Percentiles rank a stretch among this genome's conserved stretches.
Conservation (phyloP, 2,888 invertebrate species). For the Cybosia mesomella region DNA sequence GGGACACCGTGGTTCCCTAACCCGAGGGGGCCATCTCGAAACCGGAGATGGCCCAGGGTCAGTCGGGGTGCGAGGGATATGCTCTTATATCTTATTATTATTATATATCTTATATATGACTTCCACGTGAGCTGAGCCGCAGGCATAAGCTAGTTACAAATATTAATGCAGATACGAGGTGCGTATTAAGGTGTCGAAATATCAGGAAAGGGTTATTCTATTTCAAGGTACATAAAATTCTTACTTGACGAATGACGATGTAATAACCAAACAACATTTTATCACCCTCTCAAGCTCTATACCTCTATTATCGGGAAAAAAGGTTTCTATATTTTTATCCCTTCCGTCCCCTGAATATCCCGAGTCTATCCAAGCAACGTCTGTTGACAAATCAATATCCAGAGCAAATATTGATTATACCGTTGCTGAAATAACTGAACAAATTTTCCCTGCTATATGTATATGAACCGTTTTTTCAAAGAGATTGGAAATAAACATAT, state of each 20-base stretch:
- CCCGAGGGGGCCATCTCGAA: no score
- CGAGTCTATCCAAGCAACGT: conserved; percentile 10
- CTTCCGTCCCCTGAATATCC: conserved; percentile 2
- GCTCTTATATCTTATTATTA: no score
- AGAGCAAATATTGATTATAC: conserved; percentile 12
- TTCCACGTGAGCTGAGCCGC: no score
- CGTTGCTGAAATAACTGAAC: background rate
- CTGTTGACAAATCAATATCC: conserved; percentile 19
- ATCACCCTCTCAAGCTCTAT: background rate
- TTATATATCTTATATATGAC: no score
- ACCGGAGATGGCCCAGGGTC: no score
- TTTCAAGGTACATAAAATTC: background rate
- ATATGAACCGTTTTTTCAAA: background rate
- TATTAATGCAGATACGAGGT: no score
- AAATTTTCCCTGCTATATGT: background rate
- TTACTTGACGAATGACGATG: background rate
- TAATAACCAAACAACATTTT: background rate
- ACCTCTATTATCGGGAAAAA: background rate
- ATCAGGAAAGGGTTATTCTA: no score
- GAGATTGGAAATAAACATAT: background rate
- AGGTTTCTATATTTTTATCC: conserved; percentile 8
- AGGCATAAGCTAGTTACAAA: no score
- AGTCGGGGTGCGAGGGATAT: no score
- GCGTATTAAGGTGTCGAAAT: no score
- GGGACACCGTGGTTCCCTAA: no score